Evolutionary conservation across 2,797 vertebrate genomes (phyloP).

Genomic region (Hybognathus amarus): DNA sequence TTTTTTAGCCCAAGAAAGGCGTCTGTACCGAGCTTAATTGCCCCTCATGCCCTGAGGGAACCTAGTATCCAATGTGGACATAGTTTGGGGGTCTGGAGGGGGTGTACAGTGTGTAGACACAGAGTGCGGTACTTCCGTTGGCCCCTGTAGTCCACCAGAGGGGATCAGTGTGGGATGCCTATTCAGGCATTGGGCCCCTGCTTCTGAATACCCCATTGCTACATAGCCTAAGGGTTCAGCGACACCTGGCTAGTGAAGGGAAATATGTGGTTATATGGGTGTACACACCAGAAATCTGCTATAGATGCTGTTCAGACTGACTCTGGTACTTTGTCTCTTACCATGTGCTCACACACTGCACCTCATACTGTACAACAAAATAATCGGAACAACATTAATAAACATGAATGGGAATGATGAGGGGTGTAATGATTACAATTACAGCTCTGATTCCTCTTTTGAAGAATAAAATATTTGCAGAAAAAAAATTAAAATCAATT

Average conservation of each 20-base stretch:
- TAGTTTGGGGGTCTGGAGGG: constrained; percentile 55
- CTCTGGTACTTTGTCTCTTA: neutral
- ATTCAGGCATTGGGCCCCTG: constrained; percentile 41
- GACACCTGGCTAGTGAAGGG: constrained; percentile 53
- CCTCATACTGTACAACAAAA: neutral
- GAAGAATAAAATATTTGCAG: neutral
- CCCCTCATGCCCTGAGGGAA: constrained; percentile 54
- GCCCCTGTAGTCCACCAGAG: constrained; percentile 41
- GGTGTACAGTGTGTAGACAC: constrained; percentile 58
- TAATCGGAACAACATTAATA: neutral
- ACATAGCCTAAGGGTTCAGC: constrained; percentile 46
- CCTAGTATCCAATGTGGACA: constrained; percentile 57
- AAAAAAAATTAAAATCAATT: too few relatives aligned
- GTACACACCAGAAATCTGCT: constrained; percentile 11
- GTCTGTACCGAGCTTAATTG: constrained; percentile 63
- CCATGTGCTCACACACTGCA: neutral
- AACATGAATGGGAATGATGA: neutral
- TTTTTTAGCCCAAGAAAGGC: constrained; percentile 55
- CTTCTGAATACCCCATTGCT: constrained; percentile 46
- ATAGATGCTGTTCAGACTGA: neutral
- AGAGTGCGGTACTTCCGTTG: constrained; percentile 50
- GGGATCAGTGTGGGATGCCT: constrained; percentile 47
- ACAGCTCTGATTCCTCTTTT: neutral
- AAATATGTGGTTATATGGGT: neutral
- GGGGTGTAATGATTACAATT: neutral